Base-by-base conservation (phyloP, 2,888 invertebrate genomes). In the Cistogaster globosa region DNA sequence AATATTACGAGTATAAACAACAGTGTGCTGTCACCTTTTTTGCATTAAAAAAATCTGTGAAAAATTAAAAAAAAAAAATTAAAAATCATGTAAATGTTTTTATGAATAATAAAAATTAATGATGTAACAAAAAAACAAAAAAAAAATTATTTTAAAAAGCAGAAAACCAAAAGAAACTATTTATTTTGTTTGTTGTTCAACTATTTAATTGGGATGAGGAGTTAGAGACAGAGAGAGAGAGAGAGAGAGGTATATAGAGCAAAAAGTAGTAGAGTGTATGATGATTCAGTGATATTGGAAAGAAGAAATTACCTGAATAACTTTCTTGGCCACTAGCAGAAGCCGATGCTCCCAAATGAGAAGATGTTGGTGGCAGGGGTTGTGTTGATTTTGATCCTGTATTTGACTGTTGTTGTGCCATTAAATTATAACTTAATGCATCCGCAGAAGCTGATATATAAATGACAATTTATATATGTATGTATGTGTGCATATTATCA, bases 401-500 rank as follows among this genome's bases (percentile, higher is more conserved):
- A 79, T 75, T 90, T 83, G 91, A 89, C 87, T 90, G 88, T 91
- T 92, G 92, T 83, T 92, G 92, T 88, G 92, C 91, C 92, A 92
- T 92, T 90, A 92, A 90, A 90, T 90, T 91, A 89, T 90, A 90
- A 87, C 91, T 91, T 89, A 91, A 90, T 83, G 90, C 91, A 91
- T 92, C 92, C 90, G 90, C 89, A 89, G 90, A 89, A 89, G 90
- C 92, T 92, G 88, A 83, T 88, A 88, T 86, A 79, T 87, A 86
- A 67, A 81, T 57, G 48, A 20, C 26, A 42, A 55, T 51, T 32
- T 45, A 77, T 69, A 68, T 65, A 68, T 71, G 36, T 60, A 74
- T 74, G 18, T 65, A 74, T n/a, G n/a, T n/a, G n/a, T 51, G 42
- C 68, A 75, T 62, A 48, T 76, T 71, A 71, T 57, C 76, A 69